A percentile compares a stretch with the other conserved stretches of the same genome.
Conservation (phyloP, 1,140 invertebrate genomes). For the Callitettix versicolor region DNA sequence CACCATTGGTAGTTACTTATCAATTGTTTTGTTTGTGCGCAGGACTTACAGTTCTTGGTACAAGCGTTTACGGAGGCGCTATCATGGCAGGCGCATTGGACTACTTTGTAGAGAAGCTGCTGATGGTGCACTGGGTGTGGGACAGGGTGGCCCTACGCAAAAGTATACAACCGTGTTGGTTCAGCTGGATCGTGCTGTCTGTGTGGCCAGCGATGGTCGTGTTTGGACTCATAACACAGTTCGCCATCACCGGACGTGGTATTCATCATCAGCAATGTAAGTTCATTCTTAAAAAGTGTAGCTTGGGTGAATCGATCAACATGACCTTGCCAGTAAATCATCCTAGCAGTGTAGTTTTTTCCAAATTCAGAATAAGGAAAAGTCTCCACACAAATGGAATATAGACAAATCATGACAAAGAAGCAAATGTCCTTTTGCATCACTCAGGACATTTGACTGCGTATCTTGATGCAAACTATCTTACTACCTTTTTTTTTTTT, state of each 20-base stretch:
- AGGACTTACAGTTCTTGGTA: slow-evolving; percentile 64
- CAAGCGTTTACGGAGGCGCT: slow-evolving; percentile 62
- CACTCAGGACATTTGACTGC: too few relatives aligned
- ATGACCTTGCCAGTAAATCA: too few relatives aligned
- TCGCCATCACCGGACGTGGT: slow-evolving; percentile 55
- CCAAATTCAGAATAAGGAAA: too few relatives aligned
- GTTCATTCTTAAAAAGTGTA: slow-evolving; percentile 16
- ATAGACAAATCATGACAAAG: too few relatives aligned
- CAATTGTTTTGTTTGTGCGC: slow-evolving; percentile 28
- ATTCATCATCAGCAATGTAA: slow-evolving; percentile 53
- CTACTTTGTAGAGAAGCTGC: slow-evolving; percentile 63
- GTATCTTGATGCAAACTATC: too few relatives aligned
- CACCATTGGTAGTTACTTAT: too few relatives aligned
- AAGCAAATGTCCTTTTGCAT: too few relatives aligned
- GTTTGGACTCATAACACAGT: slow-evolving; percentile 56
- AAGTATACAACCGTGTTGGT: slow-evolving; percentile 51
- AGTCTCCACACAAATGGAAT: too few relatives aligned
- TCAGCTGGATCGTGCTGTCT: slow-evolving; percentile 61
- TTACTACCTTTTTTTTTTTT: too few relatives aligned
- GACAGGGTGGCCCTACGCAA: slow-evolving; percentile 34
- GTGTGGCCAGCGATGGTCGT: slow-evolving; percentile 61
- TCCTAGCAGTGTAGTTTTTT: too few relatives aligned
- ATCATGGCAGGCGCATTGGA: slow-evolving; percentile 58
- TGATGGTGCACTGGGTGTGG: slow-evolving; percentile 59
- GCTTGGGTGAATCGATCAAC: too few relatives aligned